Conservation (phyloP, 2,797 vertebrate genomes). For the Limnodromus scolopaceus region DNA sequence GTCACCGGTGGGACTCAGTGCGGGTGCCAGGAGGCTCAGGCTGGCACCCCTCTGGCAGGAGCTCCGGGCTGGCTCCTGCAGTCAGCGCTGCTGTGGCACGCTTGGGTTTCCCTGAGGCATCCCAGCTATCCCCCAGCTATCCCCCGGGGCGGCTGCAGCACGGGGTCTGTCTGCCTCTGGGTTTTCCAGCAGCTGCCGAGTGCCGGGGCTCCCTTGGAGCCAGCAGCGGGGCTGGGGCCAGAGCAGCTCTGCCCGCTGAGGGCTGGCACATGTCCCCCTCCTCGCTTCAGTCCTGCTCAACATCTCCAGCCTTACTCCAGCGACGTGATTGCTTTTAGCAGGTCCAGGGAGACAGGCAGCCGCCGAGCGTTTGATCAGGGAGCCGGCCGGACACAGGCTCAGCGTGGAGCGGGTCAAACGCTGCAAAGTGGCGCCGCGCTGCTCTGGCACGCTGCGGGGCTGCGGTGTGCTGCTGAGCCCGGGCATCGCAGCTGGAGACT, state of each 20-base stretch:
- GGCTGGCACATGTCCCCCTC: background rate
- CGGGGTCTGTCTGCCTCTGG: background rate
- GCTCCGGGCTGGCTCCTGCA: background rate
- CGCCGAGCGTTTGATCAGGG: background rate
- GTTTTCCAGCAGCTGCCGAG: background rate
- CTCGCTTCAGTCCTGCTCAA: background rate
- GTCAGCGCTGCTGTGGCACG: background rate
- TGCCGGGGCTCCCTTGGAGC: rapidly evolving
- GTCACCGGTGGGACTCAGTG: rapidly evolving
- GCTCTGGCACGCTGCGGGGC: rapidly evolving
- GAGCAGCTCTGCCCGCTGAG: rapidly evolving
- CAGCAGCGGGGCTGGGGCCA: background rate
- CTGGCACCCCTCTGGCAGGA: background rate
- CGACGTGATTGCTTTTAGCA: background rate
- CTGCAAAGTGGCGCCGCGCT: background rate
- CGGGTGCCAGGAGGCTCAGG: background rate
- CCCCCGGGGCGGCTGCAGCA: background rate
- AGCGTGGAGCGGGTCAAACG: background rate
- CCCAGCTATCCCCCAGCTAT: slow-evolving; percentile 26
- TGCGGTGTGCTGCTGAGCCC: background rate
- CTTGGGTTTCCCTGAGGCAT: slow-evolving; percentile 40
- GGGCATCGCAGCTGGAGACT: background rate
- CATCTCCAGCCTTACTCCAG: background rate
- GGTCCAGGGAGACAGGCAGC: background rate
- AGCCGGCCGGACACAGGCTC: background rate